These are phyloP conservation scores for Lucilia cuprina DNA, from an alignment of 1,140 invertebrate genomes.

Conservation along the genomic window DNA sequence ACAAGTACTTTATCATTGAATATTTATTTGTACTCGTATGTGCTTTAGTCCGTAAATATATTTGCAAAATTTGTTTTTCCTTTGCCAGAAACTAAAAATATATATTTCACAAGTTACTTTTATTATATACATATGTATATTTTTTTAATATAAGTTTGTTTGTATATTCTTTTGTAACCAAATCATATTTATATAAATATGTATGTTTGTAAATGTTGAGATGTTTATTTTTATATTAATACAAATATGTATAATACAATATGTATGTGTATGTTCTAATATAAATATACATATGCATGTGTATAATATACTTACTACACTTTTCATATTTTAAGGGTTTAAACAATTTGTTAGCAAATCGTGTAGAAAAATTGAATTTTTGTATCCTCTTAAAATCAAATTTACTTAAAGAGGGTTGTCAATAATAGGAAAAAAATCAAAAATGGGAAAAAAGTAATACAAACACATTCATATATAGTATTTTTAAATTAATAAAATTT, in stretches of 20 bases:
- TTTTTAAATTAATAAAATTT: neutral
- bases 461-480: too few relatives aligned
- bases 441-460: too few relatives aligned
- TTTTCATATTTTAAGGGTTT: conserved; percentile 13
- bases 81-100: neutral
- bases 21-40: neutral
- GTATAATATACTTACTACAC: neutral
- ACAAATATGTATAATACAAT: too few relatives aligned
- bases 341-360: conserved; percentile 7
- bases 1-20: neutral
- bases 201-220: too few relatives aligned
- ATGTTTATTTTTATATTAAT: too few relatives aligned
- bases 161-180: too few relatives aligned
- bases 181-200: too few relatives aligned
- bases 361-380: conserved; percentile 17
- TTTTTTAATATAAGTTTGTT: too few relatives aligned
- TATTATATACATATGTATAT: too few relatives aligned
- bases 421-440: neutral
- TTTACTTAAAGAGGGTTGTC: neutral
- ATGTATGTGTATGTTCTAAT: too few relatives aligned
- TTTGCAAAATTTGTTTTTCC: neutral
- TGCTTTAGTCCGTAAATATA: neutral
- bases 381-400: neutral
- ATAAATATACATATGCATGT: too few relatives aligned
- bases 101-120: neutral